phyloP scores from a whole-genome alignment of 2,797 vertebrate genomes.

The Sebastiscus tertius region DNA sequence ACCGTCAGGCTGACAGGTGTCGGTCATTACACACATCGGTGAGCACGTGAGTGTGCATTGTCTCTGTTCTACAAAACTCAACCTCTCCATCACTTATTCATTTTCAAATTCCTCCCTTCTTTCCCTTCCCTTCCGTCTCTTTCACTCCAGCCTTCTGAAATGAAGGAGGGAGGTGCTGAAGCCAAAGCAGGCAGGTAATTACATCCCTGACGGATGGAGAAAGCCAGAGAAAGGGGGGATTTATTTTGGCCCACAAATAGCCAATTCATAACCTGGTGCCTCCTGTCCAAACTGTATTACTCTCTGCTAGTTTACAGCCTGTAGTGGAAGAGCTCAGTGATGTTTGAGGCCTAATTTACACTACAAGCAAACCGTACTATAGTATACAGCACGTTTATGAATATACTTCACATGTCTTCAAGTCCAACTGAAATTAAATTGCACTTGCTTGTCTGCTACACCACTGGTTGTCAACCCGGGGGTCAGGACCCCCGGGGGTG shows the following conservation, averaged over 20 bases:
- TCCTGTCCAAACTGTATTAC: conserved; percentile 22
- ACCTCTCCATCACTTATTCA: conserved; percentile 48
- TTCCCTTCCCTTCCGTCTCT: neutral
- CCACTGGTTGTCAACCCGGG: too few relatives aligned
- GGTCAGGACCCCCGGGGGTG: too few relatives aligned
- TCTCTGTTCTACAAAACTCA: conserved; percentile 2
- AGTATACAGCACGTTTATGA: neutral
- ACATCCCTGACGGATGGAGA: conserved; percentile 37
- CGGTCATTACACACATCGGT: conserved; percentile 11
- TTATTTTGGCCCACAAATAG: conserved; percentile 34
- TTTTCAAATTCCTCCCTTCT: conserved; percentile 44
- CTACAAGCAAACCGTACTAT: neutral
- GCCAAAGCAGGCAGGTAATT: conserved; percentile 57
- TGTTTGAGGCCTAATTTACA: neutral
- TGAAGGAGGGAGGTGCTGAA: conserved; percentile 17
- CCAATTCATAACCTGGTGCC: conserved; percentile 32
- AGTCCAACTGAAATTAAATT: neutral
- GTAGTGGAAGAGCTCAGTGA: neutral
- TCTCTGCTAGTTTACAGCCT: conserved; percentile 22
- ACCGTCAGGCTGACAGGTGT: conserved; percentile 53
- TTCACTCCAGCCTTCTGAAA: conserved; percentile 10
- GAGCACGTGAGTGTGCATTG: neutral
- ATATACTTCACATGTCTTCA: neutral
- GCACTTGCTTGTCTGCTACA: neutral
- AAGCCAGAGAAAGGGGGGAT: neutral